Conservation (phyloP, 2,797 vertebrate species). For the Leptoclinus maculatus region DNA sequence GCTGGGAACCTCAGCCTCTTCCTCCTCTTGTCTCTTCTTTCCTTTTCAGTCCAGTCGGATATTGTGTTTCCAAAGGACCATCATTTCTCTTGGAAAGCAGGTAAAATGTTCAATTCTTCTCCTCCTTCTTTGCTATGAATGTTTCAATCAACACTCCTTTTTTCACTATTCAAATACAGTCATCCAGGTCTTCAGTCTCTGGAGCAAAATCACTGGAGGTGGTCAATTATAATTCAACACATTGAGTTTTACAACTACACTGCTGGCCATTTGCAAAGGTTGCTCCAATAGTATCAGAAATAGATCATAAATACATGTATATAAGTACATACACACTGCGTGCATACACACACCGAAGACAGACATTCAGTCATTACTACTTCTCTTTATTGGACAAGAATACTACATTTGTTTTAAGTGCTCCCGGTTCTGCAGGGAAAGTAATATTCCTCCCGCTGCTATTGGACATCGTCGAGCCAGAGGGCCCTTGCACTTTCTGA, state of each 20-base stretch:
- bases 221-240: neutral
- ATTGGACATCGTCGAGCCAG: constrained; percentile 35
- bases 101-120: constrained; percentile 77
- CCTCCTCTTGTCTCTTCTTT: constrained; percentile 84
- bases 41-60: constrained; percentile 84
- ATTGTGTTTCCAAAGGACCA: constrained; percentile 86
- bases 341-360: neutral
- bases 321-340: neutral
- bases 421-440: constrained; percentile 3
- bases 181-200: neutral
- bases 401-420: constrained; percentile 30
- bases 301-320: neutral
- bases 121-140: fast-evolving
- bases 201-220: neutral
- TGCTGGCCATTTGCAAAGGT: neutral
- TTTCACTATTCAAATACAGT: constrained; percentile 2
- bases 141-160: neutral
- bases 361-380: constrained; percentile 29
- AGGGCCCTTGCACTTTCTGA: constrained; percentile 25
- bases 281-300: neutral
- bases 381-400: constrained; percentile 37
- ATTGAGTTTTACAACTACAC: neutral
- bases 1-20: constrained; percentile 78
- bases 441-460: constrained; percentile 20
- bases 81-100: constrained; percentile 95